phyloP scores from a whole-genome alignment of 2,888 invertebrate species.

The Philonicus albiceps region DNA sequence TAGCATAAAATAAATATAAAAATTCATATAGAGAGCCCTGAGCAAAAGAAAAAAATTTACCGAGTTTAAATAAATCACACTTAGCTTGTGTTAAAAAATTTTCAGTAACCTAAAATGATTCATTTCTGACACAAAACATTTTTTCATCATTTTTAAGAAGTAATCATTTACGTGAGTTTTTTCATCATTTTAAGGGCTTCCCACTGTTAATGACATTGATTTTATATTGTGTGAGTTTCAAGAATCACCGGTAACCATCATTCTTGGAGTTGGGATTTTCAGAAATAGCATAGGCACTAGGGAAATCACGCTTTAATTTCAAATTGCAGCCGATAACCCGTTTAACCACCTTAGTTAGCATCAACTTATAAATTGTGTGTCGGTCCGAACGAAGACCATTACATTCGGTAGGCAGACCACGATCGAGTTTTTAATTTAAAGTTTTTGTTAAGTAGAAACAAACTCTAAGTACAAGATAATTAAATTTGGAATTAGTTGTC shows the following conservation, averaged over 20 bases:
- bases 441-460: neutral
- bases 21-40: too few species aligned
- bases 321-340: neutral
- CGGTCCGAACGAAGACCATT: neutral
- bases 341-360: neutral
- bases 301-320: neutral
- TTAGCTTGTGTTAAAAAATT: neutral
- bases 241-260: neutral
- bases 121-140: neutral
- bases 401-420: neutral
- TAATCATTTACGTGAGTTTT: neutral
- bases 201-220: neutral
- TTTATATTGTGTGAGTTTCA: neutral
- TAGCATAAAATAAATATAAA: neutral
- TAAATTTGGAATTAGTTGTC: neutral
- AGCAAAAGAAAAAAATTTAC: neutral
- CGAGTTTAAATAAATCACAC: neutral
- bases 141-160: neutral
- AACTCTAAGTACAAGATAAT: neutral
- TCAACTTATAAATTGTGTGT: neutral
- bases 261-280: neutral
- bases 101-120: neutral
- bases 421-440: neutral
- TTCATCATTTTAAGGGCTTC: neutral
- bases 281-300: neutral